phyloP scores from a whole-genome alignment of 2,888 invertebrate genomes.

The Synanthedon myopaeformis region DNA sequence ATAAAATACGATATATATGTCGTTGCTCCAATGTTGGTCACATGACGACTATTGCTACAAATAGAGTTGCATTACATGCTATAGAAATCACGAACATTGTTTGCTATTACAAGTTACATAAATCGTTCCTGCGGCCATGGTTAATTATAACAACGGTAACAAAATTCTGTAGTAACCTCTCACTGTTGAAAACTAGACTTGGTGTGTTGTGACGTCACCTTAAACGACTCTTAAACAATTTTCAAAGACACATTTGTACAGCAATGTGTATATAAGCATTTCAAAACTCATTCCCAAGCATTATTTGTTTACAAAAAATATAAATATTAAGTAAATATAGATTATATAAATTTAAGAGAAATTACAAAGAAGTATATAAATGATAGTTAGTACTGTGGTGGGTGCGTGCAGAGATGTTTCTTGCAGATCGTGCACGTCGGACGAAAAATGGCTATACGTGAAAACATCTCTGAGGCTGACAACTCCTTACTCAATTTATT shows the following conservation, averaged over 20 bases:
- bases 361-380: not conserved
- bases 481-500: conserved; percentile 57
- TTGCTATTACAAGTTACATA: conserved; percentile 20
- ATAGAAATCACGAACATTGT: not conserved
- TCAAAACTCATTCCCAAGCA: no score
- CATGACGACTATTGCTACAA: conserved; percentile 15
- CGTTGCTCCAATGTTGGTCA: conserved; percentile 4
- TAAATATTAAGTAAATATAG: no score
- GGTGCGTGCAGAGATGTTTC: conserved; percentile 53
- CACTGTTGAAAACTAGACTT: not conserved
- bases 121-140: conserved; percentile 4
- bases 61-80: not conserved
- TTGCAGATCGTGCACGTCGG: conserved; percentile 58
- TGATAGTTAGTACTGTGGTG: conserved; percentile 36
- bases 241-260: no score
- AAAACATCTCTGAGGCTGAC: conserved; percentile 58
- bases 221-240: not conserved
- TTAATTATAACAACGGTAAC: conserved; percentile 14
- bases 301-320: no score
- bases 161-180: conserved; percentile 8
- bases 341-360: not conserved
- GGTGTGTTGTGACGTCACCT: not conserved
- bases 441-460: conserved; percentile 46
- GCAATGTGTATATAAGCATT: no score
- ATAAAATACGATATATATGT: not conserved